Base-by-base conservation (phyloP, 2,113 vertebrate species). In the Austrofundulus limnaeus region DNA sequence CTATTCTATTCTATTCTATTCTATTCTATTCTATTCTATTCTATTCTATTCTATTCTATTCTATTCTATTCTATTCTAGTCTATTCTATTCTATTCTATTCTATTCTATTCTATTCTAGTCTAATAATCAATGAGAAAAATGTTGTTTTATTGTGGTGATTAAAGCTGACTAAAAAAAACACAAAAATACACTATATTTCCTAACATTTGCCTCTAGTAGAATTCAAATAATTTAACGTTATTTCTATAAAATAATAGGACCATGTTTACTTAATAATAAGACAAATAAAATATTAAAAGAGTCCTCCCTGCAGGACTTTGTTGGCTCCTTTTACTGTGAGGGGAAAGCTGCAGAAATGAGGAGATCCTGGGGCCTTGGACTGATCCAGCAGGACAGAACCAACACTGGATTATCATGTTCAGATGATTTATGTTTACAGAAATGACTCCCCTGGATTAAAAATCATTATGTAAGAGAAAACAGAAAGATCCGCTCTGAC, bases 341-440 rank as follows among this genome's bases (percentile, higher is more conserved):
- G 4, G 9, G 1, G 47, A 59, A n/a, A 41, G 43, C 59, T 43
- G 12, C 2, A 51, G 13, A 28, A 28, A 60, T 34, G n/a, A 67
- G 43, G 54, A 50, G 65, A 50, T 43, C 66, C 37, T 63, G 59
- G 74, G 63, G 74, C 77, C 52, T 54, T 0, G 19, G 57, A 34
- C 28, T 21, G 14, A 61, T 41, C 21, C 14, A 47, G 41, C 16
- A 49, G 16, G 25, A 48, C 17, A n/a, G n/a, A n/a, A n/a, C n/a
- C n/a, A 34, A 16, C 15, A 28, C 17, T 49, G 20, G 14, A 31
- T 6, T 25, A 34, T 31, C 16, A 43, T 43, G 13, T 11, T 56
- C 3, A 42, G 19, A 11, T 57, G 4, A 55, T 48, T 43, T 54
- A 39, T 24, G 0, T 14, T 9, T 34, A 14, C 43, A 10, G n/a